Percentiles rank a stretch among this genome's conserved stretches.
phyloP scores from a whole-genome alignment of 1,140 invertebrate genomes.

The Coboldia fuscipes region DNA sequence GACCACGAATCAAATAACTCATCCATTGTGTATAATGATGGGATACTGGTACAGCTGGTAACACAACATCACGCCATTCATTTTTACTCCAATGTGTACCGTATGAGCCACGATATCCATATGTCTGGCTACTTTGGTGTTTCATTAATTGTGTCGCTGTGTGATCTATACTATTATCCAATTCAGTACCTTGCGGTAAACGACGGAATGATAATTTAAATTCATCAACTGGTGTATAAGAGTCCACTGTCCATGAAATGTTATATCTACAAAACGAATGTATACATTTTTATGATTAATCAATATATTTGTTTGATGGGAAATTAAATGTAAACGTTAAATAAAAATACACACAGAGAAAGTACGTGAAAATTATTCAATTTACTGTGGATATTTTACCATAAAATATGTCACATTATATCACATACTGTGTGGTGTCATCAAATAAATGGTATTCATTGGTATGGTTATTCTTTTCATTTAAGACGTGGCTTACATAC shows the following conservation, averaged over 20 bases:
- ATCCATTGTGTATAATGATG: slow-evolving; percentile 28
- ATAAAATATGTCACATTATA: no score
- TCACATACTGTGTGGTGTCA: no score
- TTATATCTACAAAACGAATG: slow-evolving; percentile 27
- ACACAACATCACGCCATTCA: slow-evolving; percentile 35
- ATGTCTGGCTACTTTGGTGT: slow-evolving; percentile 15
- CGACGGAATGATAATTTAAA: slow-evolving; percentile 38
- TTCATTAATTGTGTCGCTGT: slow-evolving; percentile 22
- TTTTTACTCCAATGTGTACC: slow-evolving; percentile 22
- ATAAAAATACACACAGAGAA: no score
- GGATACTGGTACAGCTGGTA: slow-evolving; percentile 24
- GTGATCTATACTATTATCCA: slow-evolving; percentile 21
- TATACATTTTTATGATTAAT: background rate
- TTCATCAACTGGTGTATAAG: slow-evolving; percentile 37
- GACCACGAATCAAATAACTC: slow-evolving; percentile 32
- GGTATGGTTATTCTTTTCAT: no score
- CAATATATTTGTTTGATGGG: background rate
- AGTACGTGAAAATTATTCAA: no score
- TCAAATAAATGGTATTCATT: no score
- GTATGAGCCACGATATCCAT: slow-evolving; percentile 11
- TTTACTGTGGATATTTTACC: no score
- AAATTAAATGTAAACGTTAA: background rate
- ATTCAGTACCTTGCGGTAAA: slow-evolving; percentile 25
- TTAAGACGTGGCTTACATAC: no score
- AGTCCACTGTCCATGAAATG: slow-evolving; percentile 41